Conservation (phyloP, 2,797 vertebrate species). For the Lerista edwardsae region DNA sequence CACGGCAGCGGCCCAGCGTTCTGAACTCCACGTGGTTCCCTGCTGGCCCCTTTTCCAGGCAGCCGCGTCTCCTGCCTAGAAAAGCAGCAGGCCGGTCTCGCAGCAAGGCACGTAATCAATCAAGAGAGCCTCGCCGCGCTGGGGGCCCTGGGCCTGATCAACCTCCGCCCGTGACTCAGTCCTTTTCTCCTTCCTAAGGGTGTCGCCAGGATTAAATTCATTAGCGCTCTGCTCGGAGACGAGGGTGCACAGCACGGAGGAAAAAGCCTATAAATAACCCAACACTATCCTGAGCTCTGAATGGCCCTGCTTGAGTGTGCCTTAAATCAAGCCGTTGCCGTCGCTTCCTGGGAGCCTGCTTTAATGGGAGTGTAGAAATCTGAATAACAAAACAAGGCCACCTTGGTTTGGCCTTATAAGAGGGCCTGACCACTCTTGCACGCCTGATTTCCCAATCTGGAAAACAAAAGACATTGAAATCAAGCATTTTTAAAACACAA, state of each 20-base stretch:
- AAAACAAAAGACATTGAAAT: conserved; percentile 5
- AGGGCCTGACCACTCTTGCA: conserved; percentile 52
- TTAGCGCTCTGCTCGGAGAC: conserved; percentile 59
- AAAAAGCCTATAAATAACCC: conserved; percentile 71
- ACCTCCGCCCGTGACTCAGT: conserved; percentile 32
- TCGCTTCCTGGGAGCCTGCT: conserved; percentile 59
- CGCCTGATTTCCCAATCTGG: conserved; percentile 38
- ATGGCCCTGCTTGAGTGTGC: conserved; percentile 62
- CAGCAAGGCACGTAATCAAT: conserved; percentile 30
- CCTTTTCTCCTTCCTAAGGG: conserved; percentile 32
- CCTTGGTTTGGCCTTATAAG: conserved; percentile 55
- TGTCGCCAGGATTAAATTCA: conserved; percentile 57
- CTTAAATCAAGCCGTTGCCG: conserved; percentile 67
- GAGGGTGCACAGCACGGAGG: conserved; percentile 59
- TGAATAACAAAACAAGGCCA: conserved; percentile 71
- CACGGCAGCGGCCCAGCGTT: not conserved
- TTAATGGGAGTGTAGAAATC: conserved; percentile 66
- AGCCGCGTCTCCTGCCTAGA: not conserved
- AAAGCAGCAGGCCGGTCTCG: conserved; percentile 5
- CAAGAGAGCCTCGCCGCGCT: not conserved
- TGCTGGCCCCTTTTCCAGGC: not conserved
- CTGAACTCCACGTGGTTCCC: conserved; percentile 5
- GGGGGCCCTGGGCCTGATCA: conserved; percentile 28
- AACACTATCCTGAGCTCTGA: conserved; percentile 65
- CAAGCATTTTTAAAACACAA: not conserved